Evolutionary conservation across 2,797 vertebrate species (phyloP).

Genomic region (Protosalanx chinensis): DNA sequence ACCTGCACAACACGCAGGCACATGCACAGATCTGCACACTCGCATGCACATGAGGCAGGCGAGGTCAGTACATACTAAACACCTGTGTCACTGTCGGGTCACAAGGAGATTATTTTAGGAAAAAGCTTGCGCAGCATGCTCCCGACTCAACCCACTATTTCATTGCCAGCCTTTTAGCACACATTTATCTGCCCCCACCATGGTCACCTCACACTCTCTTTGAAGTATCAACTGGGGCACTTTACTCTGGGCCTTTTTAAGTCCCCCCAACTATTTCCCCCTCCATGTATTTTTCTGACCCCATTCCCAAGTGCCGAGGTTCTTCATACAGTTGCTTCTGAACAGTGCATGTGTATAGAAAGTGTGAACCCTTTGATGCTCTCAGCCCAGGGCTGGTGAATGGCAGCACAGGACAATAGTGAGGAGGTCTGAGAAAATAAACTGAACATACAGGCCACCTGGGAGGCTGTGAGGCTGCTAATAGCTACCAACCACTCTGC

Average conservation of each 20-base stretch:
- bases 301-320: constrained; percentile 42
- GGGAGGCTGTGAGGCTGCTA: constrained; percentile 28
- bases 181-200: constrained; percentile 33
- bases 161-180: constrained; percentile 44
- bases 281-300: constrained; percentile 58
- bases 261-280: constrained; percentile 29
- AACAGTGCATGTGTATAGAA: constrained; percentile 48
- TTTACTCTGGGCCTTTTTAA: constrained; percentile 49
- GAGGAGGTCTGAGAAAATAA: constrained; percentile 47
- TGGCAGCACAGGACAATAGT: constrained; percentile 48
- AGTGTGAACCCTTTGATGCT: constrained; percentile 53
- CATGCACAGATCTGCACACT: constrained; percentile 12
- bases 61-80: not conserved
- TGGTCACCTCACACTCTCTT: constrained; percentile 19
- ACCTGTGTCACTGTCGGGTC: constrained; percentile 15
- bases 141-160: constrained; percentile 22
- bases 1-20: constrained; percentile 24
- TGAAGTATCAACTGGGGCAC: constrained; percentile 50
- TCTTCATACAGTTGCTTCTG: constrained; percentile 49
- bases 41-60: not conserved
- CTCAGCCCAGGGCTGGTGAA: constrained; percentile 45
- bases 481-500: constrained; percentile 8
- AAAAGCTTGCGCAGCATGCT: constrained; percentile 38
- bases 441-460: constrained; percentile 48
- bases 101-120: not conserved